Percentiles rank a stretch among this genome's conserved stretches.
These are phyloP conservation scores for Fringilla coelebs DNA, from an alignment of 2,797 vertebrate genomes.

Conservation along the genomic window DNA sequence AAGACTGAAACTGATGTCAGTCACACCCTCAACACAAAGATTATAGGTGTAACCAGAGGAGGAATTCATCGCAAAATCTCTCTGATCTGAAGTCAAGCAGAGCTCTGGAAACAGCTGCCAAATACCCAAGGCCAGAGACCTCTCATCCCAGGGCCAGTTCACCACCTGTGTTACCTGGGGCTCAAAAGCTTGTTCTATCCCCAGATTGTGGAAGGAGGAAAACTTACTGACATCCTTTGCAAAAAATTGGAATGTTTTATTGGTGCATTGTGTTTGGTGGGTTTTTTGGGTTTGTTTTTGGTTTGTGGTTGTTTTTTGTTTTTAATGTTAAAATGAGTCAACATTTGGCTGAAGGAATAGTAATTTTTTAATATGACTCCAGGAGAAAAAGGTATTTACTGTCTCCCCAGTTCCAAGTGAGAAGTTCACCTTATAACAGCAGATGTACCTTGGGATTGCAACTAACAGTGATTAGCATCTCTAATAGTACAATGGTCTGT, in stretches of 20 bases:
- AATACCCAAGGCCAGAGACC: not conserved
- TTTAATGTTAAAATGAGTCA: not conserved
- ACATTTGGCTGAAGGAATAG: not conserved
- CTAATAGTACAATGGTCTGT: not conserved
- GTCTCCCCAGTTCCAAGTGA: not conserved
- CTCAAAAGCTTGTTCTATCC: not conserved
- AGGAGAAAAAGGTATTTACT: not conserved
- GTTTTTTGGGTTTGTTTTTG: not conserved
- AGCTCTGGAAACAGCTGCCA: constrained; percentile 30
- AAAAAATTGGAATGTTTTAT: not conserved
- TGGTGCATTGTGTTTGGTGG: not conserved
- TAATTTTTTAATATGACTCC: not conserved
- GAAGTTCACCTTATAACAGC: not conserved
- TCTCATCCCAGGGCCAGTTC: not conserved
- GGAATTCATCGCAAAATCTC: not conserved
- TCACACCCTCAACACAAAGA: constrained; percentile 33
- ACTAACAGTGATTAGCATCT: not conserved
- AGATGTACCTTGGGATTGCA: not conserved
- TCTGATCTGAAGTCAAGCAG: constrained; percentile 50
- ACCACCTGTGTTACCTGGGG: accelerated
- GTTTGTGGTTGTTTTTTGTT: not conserved
- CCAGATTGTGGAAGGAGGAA: not conserved
- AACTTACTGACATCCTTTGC: not conserved
- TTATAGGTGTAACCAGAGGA: constrained; percentile 51
- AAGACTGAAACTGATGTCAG: constrained; percentile 9